Percentiles rank a stretch among this genome's conserved stretches.
These are phyloP conservation scores for Botia kubotai DNA, from an alignment of 2,797 vertebrate species.

Conservation along the genomic window DNA sequence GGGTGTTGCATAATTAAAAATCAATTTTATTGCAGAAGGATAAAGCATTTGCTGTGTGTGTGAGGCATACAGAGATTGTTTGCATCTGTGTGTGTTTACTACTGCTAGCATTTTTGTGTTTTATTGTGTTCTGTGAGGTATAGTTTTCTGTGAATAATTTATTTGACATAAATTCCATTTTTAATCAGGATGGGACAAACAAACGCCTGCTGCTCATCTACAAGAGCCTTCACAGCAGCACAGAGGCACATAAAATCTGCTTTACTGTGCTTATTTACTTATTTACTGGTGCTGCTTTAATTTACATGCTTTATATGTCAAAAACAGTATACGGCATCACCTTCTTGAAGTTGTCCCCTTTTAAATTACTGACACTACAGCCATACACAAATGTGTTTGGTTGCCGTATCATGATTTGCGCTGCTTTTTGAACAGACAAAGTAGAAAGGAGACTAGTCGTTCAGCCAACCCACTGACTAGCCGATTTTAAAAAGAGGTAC, in stretches of 20 bases:
- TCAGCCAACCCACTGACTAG: no score
- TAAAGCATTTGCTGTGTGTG: neutral
- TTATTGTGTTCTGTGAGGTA: neutral
- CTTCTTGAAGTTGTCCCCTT: no score
- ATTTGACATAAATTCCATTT: neutral
- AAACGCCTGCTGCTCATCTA: neutral
- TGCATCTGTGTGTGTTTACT: neutral
- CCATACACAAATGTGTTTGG: no score
- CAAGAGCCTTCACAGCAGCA: neutral
- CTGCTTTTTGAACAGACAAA: no score
- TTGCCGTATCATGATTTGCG: no score
- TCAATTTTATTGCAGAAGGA: conserved; percentile 8
- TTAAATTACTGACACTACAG: no score
- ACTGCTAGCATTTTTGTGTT: conserved; percentile 6
- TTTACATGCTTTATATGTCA: no score
- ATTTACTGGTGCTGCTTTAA: no score
- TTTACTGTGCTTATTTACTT: neutral
- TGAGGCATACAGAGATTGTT: conserved; percentile 7
- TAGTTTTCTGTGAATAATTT: neutral
- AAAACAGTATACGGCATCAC: no score
- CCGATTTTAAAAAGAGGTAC: no score
- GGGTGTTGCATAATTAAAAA: conserved; percentile 29
- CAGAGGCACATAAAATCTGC: neutral
- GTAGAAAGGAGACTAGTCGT: no score
- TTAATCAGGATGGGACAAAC: neutral